These are phyloP conservation scores for Drosophila colorata DNA, from an alignment of 2,888 invertebrate genomes.

Conservation along the genomic window DNA sequence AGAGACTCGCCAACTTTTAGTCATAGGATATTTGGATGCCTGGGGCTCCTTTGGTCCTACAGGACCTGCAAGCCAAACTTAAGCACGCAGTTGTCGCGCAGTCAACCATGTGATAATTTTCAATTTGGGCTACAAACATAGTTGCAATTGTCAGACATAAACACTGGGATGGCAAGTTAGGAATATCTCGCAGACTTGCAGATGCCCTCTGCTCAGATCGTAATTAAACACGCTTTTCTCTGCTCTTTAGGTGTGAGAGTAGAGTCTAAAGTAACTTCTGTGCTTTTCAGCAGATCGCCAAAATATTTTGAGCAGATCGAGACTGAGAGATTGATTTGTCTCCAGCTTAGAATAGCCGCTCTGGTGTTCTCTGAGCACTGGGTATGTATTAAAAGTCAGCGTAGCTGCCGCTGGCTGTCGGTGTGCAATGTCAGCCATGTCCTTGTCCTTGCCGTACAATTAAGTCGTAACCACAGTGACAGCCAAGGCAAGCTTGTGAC, in stretches of 20 bases:
- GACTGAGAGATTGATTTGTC: too few relatives aligned
- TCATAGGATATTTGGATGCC: background rate
- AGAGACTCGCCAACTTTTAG: background rate
- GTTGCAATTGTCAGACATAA: constrained; percentile 3
- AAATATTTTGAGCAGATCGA: too few relatives aligned
- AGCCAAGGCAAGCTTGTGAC: constrained; percentile 40
- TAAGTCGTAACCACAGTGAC: constrained; percentile 41
- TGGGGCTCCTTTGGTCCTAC: background rate
- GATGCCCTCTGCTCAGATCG: background rate
- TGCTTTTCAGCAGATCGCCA: too few relatives aligned
- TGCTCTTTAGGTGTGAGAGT: too few relatives aligned
- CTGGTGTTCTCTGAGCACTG: too few relatives aligned
- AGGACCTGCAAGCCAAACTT: too few relatives aligned
- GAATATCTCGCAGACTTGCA: background rate
- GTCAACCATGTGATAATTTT: constrained; percentile 1
- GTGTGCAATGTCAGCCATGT: constrained; percentile 16
- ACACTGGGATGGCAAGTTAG: background rate
- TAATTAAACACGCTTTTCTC: too few relatives aligned
- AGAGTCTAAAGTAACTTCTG: too few relatives aligned
- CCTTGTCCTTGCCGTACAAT: constrained; percentile 51
- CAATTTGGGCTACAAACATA: background rate
- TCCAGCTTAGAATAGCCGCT: too few relatives aligned
- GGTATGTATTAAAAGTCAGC: background rate
- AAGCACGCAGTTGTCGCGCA: constrained; percentile 4
- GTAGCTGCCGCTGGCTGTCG: background rate